Base-by-base conservation (phyloP, 1,140 invertebrate species). In the Tetramorium parvispinum region DNA sequence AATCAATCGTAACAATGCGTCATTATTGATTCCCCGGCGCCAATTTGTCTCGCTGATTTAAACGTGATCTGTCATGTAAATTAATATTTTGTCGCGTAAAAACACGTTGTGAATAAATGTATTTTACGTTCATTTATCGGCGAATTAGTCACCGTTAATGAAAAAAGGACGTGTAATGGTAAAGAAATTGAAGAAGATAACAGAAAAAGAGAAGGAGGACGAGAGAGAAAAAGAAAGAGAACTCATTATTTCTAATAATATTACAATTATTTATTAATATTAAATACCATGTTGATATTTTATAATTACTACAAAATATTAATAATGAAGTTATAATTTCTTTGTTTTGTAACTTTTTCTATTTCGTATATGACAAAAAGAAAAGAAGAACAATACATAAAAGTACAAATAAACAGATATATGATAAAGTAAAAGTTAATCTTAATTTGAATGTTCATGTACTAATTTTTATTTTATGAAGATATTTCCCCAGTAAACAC, bases 1-100 rank as follows among this genome's bases (percentile, higher is more conserved):
- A 65, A 65, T 65, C 21, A 78, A 65, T 78, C 11, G 59, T 27
- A 63, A 77, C 57, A 63, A 78, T 78, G 18, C 59, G 76, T 78
- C 59, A 78, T 78, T 65, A 78, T 32, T 78, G 59, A 78, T 78
- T 37, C 61, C 24, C 43, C 13, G 32, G 7, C 40, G 18, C 24
- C 43, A 78, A 65, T 78, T 78, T 78, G 37, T 65, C 11, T 2
- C n/a, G 24, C 10, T 43, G 53, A 27, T 65, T 32, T 78, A 78
- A 46, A 78, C 57, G 73, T 76, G 73, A 59, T 59, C 73, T 10
- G 18, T 59, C 37, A 6, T 57, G 53, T 57, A 59, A 43, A 76
- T 76, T 57, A 55, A 76, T 40, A 43, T 43, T 59, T 59, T 43
- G 73, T 43, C 53, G 73, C 51, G 37, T 18, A 40, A 43, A 59